A percentile compares a stretch with the other conserved stretches of the same genome.
phyloP scores from a whole-genome alignment of 2,797 vertebrate genomes.

The Epinephelus awoara region DNA sequence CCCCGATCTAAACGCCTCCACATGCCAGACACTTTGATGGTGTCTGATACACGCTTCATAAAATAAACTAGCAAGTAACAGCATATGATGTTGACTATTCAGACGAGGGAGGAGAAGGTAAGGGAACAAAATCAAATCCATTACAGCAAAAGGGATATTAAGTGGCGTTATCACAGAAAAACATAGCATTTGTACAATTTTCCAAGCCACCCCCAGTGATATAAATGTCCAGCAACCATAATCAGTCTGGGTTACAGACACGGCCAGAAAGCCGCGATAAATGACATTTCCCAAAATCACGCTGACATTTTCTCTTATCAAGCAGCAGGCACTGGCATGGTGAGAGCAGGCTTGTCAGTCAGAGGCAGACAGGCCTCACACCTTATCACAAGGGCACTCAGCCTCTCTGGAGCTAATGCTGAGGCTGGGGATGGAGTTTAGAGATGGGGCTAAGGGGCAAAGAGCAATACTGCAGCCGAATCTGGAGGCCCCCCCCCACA shows the following conservation, averaged over 20 bases:
- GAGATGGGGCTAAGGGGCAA: slow-evolving; percentile 68
- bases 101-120: slow-evolving; percentile 61
- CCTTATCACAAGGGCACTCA: slow-evolving; percentile 87
- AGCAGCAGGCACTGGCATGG: slow-evolving; percentile 85
- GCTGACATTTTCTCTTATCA: slow-evolving; percentile 90
- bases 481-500: slow-evolving; percentile 6
- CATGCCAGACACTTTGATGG: slow-evolving; percentile 68
- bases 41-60: slow-evolving; percentile 62
- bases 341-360: slow-evolving; percentile 87
- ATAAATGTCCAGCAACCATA: slow-evolving; percentile 83
- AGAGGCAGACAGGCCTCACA: slow-evolving; percentile 86
- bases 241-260: slow-evolving; percentile 85
- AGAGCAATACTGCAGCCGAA: slow-evolving; percentile 46
- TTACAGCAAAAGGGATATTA: slow-evolving; percentile 72
- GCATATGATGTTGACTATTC: slow-evolving; percentile 47
- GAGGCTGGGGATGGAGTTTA: slow-evolving; percentile 75
- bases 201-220: slow-evolving; percentile 79
- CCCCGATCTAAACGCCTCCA: slow-evolving; percentile 74
- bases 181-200: slow-evolving; percentile 78
- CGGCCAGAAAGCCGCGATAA: slow-evolving; percentile 84
- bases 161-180: slow-evolving; percentile 78
- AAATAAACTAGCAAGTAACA: slow-evolving; percentile 65
- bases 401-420: slow-evolving; percentile 80
- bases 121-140: slow-evolving; percentile 73
- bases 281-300: slow-evolving; percentile 88